A percentile compares a stretch with the other conserved stretches of the same genome.
Conservation (phyloP, 1,140 invertebrate species). For the Lysiphlebus fabarum region DNA sequence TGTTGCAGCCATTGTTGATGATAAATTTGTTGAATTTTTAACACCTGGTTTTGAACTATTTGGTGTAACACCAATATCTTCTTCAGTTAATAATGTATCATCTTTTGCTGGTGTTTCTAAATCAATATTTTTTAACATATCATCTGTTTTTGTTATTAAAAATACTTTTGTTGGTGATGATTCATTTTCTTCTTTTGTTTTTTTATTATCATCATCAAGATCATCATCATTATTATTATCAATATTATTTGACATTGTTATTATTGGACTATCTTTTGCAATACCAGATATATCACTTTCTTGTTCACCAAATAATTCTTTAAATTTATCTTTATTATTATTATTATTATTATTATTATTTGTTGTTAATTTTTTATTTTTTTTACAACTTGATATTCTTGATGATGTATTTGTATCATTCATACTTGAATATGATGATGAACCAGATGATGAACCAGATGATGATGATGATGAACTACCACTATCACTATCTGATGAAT, state of each 20-base stretch:
- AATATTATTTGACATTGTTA: neutral
- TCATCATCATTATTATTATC: too few species aligned
- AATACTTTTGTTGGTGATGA: constrained; percentile 44
- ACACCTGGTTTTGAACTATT: constrained; percentile 43
- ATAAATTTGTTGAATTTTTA: constrained; percentile 41
- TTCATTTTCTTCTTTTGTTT: constrained; percentile 24
- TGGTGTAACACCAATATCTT: constrained; percentile 47
- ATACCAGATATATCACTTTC: too few species aligned
- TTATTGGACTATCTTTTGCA: constrained; percentile 2
- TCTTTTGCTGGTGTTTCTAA: constrained; percentile 49
- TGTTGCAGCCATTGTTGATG: constrained; percentile 24
- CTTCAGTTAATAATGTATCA: constrained; percentile 38
- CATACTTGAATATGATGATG: constrained; percentile 21
- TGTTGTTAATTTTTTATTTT: constrained; percentile 20
- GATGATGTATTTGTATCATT: constrained; percentile 19
- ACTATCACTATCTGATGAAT: constrained; percentile 32
- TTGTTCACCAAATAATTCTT: neutral
- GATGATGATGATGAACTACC: constrained; percentile 33
- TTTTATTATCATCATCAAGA: constrained; percentile 12
- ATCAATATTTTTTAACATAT: constrained; percentile 21
- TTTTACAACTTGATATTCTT: constrained; percentile 10
- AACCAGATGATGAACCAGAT: constrained; percentile 22
- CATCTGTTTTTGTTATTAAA: constrained; percentile 30
- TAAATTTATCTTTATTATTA: constrained; percentile 16
- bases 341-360: constrained; percentile 31